Evolutionary conservation across 1,140 invertebrate species (phyloP).

Genomic region (Luehdorfia chinensis): DNA sequence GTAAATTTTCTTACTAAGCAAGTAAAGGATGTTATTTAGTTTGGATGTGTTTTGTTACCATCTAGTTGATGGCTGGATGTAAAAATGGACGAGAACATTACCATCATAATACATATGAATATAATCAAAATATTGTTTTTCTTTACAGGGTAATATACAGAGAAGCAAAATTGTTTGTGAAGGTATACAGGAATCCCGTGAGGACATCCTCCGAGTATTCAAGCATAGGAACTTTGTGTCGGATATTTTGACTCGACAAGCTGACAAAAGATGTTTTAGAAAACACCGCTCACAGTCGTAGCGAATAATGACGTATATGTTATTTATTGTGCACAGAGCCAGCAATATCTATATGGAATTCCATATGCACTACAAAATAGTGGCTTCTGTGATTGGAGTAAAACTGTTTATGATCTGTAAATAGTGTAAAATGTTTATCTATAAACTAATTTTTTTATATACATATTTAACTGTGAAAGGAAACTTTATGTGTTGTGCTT

Average conservation of each 20-base stretch:
- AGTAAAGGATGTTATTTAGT: background rate
- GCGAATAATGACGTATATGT: conserved; percentile 25
- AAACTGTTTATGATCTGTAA: conserved; percentile 19
- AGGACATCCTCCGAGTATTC: conserved; percentile 92
- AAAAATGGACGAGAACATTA: no score
- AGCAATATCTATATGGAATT: conserved; percentile 11
- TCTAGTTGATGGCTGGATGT: no score
- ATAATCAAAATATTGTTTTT: no score
- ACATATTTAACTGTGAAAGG: conserved; percentile 16
- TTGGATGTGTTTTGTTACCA: background rate
- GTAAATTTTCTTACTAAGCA: conserved; percentile 23
- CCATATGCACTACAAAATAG: no score
- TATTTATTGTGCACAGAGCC: conserved; percentile 18
- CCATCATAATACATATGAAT: no score
- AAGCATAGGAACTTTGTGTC: conserved; percentile 92
- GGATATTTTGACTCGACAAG: conserved; percentile 92
- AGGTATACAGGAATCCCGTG: conserved; percentile 91
- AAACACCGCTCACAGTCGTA: conserved; percentile 81
- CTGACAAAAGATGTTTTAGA: conserved; percentile 93
- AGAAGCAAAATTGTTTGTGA: conserved; percentile 95
- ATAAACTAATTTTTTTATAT: conserved; percentile 21
- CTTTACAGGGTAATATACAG: conserved; percentile 92
- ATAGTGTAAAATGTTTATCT: conserved; percentile 32
- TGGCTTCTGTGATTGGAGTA: background rate
- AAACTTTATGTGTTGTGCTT: conserved; percentile 40